Evolutionary conservation across 2,888 invertebrate species (phyloP), one percentile per base, ranked within the genome.

Genomic region (Caenorhabditis macrosperma): DNA sequence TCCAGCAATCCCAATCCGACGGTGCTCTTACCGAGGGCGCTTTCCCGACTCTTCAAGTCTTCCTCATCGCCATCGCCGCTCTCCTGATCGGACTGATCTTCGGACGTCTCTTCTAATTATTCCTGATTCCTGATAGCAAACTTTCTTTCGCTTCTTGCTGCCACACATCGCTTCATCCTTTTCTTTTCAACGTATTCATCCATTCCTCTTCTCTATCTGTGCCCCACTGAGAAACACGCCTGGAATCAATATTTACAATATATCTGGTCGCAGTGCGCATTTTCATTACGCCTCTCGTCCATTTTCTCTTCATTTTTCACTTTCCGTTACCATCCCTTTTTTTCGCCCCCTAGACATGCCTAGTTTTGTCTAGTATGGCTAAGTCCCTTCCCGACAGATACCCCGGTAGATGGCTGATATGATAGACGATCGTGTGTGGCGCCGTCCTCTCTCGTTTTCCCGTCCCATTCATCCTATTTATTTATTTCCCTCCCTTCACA

Each of bases 81-180:
- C 81, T 89, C 12, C 82, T 89, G 54, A 77, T 90, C 55, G 89
- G 89, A 33, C 78, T 90, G 48, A 89, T 89, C 66, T 52, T 89
- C 46, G 89, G 89, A 78, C 79, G 52, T 20, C 57, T 63, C 26
- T 55, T 64, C 69, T 69, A 41, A 57, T n/a, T n/a, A 35, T 28
- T 46, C 9, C 12, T 28, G 17, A 22, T n/a, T 33, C 30, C 15
- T 46, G 28, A 17, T 52, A 30, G 20, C 33, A 7, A 33, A n/a
- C 17, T 28, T 20, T 75, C 44, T 33, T 46, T 54, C 57, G 55
- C 52, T 48, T 48, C 35, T 52, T n/a, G 50, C 69, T 64, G 77
- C 55, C 69, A 68, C 67, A 50, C 38, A 26, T 38, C 38, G 38
- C 38, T 38, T 38, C 38, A 38, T 38, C 38, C 35, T 44, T 26